A percentile compares a stretch with the other conserved stretches of the same genome.
These are phyloP conservation scores for Drosophila persimilis DNA, from an alignment of 1,140 invertebrate genomes.

Conservation along the genomic window DNA sequence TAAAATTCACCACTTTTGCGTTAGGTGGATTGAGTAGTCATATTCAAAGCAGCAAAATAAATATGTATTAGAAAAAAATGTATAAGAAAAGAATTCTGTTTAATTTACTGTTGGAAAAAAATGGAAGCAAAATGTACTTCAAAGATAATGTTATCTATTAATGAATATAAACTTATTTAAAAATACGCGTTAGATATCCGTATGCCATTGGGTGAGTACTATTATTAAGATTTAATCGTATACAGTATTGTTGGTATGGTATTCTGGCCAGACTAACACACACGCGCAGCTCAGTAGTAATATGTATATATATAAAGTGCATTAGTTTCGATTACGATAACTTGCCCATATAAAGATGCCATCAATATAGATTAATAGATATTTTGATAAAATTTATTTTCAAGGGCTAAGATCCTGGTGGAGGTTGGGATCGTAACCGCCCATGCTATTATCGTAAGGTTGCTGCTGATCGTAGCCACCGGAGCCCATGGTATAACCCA, in stretches of 20 bases:
- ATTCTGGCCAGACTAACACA: slow-evolving; percentile 6
- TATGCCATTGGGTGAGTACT: slow-evolving; percentile 4
- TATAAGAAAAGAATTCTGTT: too few species aligned
- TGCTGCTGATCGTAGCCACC: slow-evolving; percentile 93
- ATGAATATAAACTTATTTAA: neutral
- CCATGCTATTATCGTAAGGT: slow-evolving; percentile 93
- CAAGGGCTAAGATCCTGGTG: slow-evolving; percentile 90
- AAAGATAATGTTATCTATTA: too few species aligned
- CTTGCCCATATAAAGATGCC: neutral
- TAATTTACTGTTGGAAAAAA: too few species aligned
- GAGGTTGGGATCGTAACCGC: slow-evolving; percentile 93
- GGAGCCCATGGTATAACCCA: slow-evolving; percentile 94
- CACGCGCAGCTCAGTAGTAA: slow-evolving; percentile 1
- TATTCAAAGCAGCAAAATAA: too few species aligned
- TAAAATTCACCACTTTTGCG: too few species aligned
- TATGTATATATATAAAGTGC: neutral
- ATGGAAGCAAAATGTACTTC: too few species aligned
- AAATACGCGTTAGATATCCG: slow-evolving; percentile 9
- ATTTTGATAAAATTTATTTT: slow-evolving; percentile 53
- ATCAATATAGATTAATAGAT: too few species aligned
- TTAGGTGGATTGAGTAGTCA: too few species aligned
- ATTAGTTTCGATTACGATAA: slow-evolving; percentile 3
- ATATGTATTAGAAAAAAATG: too few species aligned
- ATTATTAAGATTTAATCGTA: slow-evolving; percentile 15
- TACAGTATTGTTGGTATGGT: slow-evolving; percentile 8